Evolutionary conservation across 2,113 vertebrate species (phyloP), one percentile per base, ranked within the genome.

Genomic region (Heloderma charlesbogerti): DNA sequence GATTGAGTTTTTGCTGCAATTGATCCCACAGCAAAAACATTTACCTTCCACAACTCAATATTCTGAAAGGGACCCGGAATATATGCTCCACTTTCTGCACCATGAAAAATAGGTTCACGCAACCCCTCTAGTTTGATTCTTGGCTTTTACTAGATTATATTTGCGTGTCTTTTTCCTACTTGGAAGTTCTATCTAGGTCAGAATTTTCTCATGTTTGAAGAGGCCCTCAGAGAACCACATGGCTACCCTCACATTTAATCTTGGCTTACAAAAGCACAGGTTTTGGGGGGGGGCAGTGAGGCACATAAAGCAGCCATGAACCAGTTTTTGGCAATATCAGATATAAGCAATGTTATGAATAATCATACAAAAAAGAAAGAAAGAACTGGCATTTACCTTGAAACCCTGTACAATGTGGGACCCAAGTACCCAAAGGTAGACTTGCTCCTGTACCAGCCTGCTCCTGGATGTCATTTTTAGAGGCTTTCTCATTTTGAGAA

Each of bases 1-100:
- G 40, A 84, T 67, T 84, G 83, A 84, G 37, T 67, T 67, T 82
- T 67, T 69, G 37, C 37, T 45, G 29, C 40, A 84, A 84, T 84
- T 84, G 83, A 84, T 84, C 37, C 40, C 83, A 67, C 37, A 67
- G 83, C 60, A 84, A 67, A 82, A 84, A 84, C 63, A 84, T 84
- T 84, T 84, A 84, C 83, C 63, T 84, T 84, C 37, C 37, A 84
- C 25, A 31, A 37, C 37, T 84, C 83, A 84, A 84, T 84, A 84
- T 84, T 45, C 83, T 31, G 83, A 84, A 29, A 67, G 25, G 54
- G 12, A 69, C 37, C 63, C 60, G 29, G 45, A 82, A 45, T 45
- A 45, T 67, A 84, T 15, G 37, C 60, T 67, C n/a, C 25, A 67
- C 22, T 67, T 84, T 34, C 63, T 67, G 22, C 16, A 16, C 83